phyloP scores from a whole-genome alignment of 2,797 vertebrate species.

The Tauraco hartlaubi region DNA sequence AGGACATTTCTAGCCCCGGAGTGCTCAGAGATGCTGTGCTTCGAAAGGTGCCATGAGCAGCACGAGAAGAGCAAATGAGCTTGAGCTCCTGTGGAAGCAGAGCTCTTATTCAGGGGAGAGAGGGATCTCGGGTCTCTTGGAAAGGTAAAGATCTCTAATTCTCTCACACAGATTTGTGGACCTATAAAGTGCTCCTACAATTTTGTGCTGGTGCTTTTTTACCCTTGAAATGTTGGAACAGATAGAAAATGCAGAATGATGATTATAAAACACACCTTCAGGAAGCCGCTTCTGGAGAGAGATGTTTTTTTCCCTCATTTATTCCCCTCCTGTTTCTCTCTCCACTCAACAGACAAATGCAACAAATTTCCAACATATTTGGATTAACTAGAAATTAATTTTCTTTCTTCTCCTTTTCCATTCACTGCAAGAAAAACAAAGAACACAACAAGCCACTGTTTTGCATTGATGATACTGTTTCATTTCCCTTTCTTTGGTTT shows the following conservation, averaged over 20 bases:
- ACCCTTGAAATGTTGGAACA: neutral
- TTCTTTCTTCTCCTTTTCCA: neutral
- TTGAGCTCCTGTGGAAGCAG: neutral
- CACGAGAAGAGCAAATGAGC: neutral
- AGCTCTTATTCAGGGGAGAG: neutral
- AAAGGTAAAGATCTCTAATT: neutral
- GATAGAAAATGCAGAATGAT: neutral
- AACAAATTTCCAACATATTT: neutral
- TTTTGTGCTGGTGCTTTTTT: neutral
- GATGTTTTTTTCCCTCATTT: fast-evolving
- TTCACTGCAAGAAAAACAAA: neutral
- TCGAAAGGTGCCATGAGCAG: neutral
- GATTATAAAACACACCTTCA: neutral
- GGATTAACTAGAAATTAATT: neutral
- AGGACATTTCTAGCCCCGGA: neutral
- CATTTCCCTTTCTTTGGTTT: neutral
- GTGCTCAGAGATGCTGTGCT: neutral
- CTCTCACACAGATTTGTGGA: neutral
- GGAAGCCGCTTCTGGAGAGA: neutral
- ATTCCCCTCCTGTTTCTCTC: neutral
- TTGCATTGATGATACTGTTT: neutral
- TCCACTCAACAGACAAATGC: neutral
- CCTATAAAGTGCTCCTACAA: neutral
- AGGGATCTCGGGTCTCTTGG: neutral
- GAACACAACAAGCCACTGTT: fast-evolving